Evolutionary conservation across 1,140 invertebrate species (phyloP).

Genomic region (Spodoptera litura): DNA sequence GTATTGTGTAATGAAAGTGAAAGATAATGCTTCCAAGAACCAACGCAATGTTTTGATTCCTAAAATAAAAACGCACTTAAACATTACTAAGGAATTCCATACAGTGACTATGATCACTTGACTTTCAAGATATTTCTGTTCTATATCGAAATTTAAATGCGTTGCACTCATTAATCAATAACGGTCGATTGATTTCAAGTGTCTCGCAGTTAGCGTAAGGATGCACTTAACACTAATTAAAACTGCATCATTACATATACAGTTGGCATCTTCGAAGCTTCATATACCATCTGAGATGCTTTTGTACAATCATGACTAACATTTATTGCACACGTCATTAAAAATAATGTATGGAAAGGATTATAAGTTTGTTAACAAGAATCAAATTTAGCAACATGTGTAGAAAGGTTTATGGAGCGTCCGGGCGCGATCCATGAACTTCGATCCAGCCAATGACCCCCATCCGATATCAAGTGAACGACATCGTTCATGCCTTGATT

Average conservation of each 20-base stretch:
- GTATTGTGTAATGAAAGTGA: constrained; percentile 30
- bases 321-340: constrained; percentile 12
- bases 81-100: not conserved
- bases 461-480: constrained; percentile 75
- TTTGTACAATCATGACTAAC: constrained; percentile 11
- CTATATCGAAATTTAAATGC: constrained; percentile 47
- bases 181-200: constrained; percentile 73
- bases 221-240: constrained; percentile 47
- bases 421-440: constrained; percentile 57
- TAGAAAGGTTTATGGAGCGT: constrained; percentile 48
- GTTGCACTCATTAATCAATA: constrained; percentile 61
- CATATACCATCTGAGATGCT: not conserved
- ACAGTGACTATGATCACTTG: constrained; percentile 12
- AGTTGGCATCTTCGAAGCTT: constrained; percentile 35
- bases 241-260: constrained; percentile 34
- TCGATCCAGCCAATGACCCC: constrained; percentile 73
- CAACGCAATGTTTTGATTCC: constrained; percentile 21
- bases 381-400: constrained; percentile 39
- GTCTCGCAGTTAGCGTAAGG: constrained; percentile 50
- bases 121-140: constrained; percentile 22
- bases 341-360: constrained; percentile 28
- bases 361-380: constrained; percentile 12
- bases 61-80: constrained; percentile 20
- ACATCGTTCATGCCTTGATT: constrained; percentile 81
- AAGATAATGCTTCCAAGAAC: constrained; percentile 6